These are phyloP conservation scores for Carcina quercana DNA, from an alignment of 2,888 invertebrate species.

Conservation along the genomic window DNA sequence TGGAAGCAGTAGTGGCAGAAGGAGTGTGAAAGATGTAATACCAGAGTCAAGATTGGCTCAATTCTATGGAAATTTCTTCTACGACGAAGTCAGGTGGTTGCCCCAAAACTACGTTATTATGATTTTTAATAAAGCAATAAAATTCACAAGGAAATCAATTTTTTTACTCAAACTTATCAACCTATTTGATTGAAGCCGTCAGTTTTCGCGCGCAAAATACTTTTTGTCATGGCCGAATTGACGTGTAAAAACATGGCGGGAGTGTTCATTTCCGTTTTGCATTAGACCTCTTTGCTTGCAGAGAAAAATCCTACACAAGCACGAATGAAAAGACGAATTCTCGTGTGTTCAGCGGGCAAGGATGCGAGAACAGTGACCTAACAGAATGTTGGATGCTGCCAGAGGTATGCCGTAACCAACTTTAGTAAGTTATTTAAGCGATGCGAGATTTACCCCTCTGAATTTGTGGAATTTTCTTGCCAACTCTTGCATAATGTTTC, in stretches of 20 bases:
- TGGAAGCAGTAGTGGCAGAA: slow-evolving; percentile 43
- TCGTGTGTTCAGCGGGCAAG: slow-evolving; percentile 48
- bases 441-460: too few species aligned
- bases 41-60: slow-evolving; percentile 77
- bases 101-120: too few species aligned
- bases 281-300: slow-evolving; percentile 22
- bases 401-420: too few species aligned
- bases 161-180: too few species aligned
- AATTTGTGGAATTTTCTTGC: too few species aligned
- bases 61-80: slow-evolving; percentile 74
- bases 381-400: slow-evolving; percentile 78
- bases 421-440: too few species aligned
- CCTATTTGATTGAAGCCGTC: too few species aligned
- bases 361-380: slow-evolving; percentile 56
- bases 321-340: slow-evolving; percentile 44
- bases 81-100: slow-evolving; percentile 58
- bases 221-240: slow-evolving; percentile 4
- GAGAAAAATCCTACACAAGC: slow-evolving; percentile 60
- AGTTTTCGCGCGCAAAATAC: slow-evolving; percentile 7
- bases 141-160: too few species aligned
- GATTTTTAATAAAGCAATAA: too few species aligned
- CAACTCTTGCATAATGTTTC: too few species aligned
- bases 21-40: slow-evolving; percentile 77
- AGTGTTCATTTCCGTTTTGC: slow-evolving; percentile 1
- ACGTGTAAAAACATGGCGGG: slow-evolving; percentile 3